Percentiles rank a stretch among this genome's conserved stretches.
phyloP scores from a whole-genome alignment of 2,888 invertebrate species.

The Aphidoletes aphidimyza region DNA sequence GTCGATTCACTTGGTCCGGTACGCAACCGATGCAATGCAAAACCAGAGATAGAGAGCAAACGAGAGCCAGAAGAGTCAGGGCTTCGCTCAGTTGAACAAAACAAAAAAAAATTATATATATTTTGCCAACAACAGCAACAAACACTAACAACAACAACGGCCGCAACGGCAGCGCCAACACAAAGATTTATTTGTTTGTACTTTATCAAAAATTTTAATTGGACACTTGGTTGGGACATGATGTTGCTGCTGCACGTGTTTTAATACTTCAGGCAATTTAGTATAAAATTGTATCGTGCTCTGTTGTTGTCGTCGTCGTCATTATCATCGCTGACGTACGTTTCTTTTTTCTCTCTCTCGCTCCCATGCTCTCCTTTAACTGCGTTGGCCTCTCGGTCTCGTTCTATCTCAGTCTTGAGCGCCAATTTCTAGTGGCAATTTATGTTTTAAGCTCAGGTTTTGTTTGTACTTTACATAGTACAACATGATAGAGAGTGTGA shows the following conservation, averaged over 20 bases:
- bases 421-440: conserved; percentile 43
- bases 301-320: conserved; percentile 51
- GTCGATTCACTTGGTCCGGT: conserved; percentile 41
- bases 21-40: not conserved
- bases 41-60: not conserved
- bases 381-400: not conserved
- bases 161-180: not conserved
- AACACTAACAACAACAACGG: too few species aligned
- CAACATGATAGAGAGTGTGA: not conserved
- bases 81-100: not conserved
- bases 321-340: conserved; percentile 48
- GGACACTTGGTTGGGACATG: conserved; percentile 49
- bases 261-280: conserved; percentile 49
- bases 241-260: conserved; percentile 51
- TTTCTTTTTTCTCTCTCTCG: not conserved
- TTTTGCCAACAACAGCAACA: conserved; percentile 40
- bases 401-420: too few species aligned
- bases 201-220: conserved; percentile 49
- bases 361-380: not conserved
- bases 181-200: conserved; percentile 49
- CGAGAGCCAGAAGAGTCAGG: not conserved
- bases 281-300: conserved; percentile 46
- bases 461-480: conserved; percentile 16
- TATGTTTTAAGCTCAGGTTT: conserved; percentile 33
- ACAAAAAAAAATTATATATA: not conserved